Conservation (phyloP, 2,797 vertebrate species). For the Saxicola maurus region DNA sequence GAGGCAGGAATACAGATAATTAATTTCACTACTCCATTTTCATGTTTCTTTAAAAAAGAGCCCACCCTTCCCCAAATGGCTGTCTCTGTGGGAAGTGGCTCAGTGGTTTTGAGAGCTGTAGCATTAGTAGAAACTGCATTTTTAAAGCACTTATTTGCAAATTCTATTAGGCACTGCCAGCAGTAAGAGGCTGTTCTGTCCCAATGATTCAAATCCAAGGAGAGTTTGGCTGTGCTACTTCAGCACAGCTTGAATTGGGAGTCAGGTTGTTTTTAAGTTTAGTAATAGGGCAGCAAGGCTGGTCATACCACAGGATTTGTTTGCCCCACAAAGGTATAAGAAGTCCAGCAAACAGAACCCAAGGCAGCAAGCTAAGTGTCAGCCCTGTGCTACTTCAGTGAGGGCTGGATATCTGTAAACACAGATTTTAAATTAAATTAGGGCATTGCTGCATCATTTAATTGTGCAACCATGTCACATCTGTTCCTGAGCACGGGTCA, state of each 20-base stretch:
- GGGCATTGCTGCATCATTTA: background rate
- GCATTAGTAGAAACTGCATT: background rate
- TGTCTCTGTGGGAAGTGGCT: background rate
- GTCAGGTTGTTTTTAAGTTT: background rate
- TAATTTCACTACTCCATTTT: conserved; percentile 14
- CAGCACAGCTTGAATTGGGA: background rate
- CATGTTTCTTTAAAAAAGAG: background rate
- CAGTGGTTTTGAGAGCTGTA: background rate
- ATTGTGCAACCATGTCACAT: background rate
- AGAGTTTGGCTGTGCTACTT: background rate
- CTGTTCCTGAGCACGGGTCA: background rate
- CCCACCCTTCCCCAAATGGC: background rate
- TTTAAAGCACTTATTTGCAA: background rate
- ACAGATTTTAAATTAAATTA: background rate
- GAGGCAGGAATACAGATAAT: conserved; percentile 16
- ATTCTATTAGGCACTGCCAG: background rate
- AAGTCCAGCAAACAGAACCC: background rate
- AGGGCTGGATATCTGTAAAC: background rate
- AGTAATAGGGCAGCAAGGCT: background rate
- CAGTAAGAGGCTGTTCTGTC: background rate
- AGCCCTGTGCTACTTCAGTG: background rate
- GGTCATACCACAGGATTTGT: background rate
- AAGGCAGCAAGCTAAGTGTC: background rate
- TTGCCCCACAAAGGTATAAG: background rate
- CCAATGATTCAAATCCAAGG: background rate